Base-by-base conservation (phyloP, 2,888 invertebrate genomes). In the Aphidius colemani region DNA sequence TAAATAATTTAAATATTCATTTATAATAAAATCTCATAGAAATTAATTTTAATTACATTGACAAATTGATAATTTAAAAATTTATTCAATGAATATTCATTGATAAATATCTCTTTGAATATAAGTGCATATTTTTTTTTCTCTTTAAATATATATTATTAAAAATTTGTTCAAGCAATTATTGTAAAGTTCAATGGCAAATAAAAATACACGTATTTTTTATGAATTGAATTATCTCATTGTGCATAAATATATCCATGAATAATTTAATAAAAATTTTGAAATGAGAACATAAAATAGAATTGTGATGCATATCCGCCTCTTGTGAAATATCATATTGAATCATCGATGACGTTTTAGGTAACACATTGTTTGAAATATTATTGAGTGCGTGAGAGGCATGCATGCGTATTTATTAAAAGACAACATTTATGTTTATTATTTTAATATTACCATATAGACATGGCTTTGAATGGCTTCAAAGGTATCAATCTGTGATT, bases 301-400 rank as follows among this genome's bases (percentile, higher is more conserved):
- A 46, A 8, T 9, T 50, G 9, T 18, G 13, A 50, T 50, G 13
- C 13, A 18, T 50, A 18, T 50, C 13, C 46, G 44, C 50, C 55
- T 65, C 48, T 53, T 61, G 50, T 39, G 62, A 53, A 59, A 53
- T n/a, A 55, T 43, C 46, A 64, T 63, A 69, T 73, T 68, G 74
- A 74, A 70, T 74, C 73, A 73, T 67, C 66, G 59, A 61, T 63
- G 53, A 57, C 59, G 55, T 8, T 7, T 30, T 30, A 30, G 60
- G 65, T 74, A 73, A 70, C 71, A 68, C 66, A 70, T 70, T 68
- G 61, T 45, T 55, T n/a, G 43, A 6, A 70, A 68, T 69, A 65
- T 68, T 65, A 66, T 45, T 41, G 57, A 57, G 53, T 61, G 67
- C 69, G 69, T 66, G 70, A 71, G 50, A 50, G 50, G 66, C 11